Evolutionary conservation across 2,797 vertebrate genomes (phyloP).

Genomic region (Danio jaintianensis): DNA sequence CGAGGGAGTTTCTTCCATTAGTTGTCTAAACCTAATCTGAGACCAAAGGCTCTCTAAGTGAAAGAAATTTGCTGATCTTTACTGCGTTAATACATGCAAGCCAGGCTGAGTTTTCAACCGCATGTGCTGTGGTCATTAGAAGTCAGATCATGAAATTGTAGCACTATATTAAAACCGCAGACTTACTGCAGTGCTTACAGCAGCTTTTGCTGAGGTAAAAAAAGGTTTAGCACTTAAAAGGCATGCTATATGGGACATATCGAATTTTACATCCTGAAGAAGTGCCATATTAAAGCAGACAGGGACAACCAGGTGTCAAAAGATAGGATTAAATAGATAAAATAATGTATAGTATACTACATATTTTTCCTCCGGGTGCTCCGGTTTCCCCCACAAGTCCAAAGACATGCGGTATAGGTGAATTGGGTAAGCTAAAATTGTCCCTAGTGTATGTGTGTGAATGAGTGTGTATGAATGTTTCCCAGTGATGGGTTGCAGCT

Average conservation of each 20-base stretch:
- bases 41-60: conserved; percentile 21
- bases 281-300: conserved; percentile 19
- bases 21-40: conserved; percentile 12
- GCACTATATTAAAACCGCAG: conserved; percentile 38
- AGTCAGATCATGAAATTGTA: conserved; percentile 50
- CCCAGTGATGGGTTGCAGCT: too few relatives aligned
- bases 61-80: conserved; percentile 28
- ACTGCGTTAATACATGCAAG: not conserved
- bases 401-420: too few relatives aligned
- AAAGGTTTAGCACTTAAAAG: conserved; percentile 17
- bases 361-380: too few relatives aligned
- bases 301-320: conserved; percentile 1
- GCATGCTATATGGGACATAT: not conserved
- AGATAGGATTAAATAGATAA: not conserved
- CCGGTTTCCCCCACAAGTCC: too few relatives aligned
- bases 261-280: conserved; percentile 35
- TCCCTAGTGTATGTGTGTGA: too few relatives aligned
- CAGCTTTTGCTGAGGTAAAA: conserved; percentile 31
- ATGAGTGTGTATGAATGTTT: too few relatives aligned
- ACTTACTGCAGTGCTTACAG: conserved; percentile 27
- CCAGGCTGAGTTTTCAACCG: conserved; percentile 2
- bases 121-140: conserved; percentile 42
- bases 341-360: too few relatives aligned
- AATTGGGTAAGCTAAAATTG: too few relatives aligned
- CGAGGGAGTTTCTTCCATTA: conserved; percentile 17